phyloP scores from a whole-genome alignment of 2,888 invertebrate genomes.

The Mallateleia sp. region DNA sequence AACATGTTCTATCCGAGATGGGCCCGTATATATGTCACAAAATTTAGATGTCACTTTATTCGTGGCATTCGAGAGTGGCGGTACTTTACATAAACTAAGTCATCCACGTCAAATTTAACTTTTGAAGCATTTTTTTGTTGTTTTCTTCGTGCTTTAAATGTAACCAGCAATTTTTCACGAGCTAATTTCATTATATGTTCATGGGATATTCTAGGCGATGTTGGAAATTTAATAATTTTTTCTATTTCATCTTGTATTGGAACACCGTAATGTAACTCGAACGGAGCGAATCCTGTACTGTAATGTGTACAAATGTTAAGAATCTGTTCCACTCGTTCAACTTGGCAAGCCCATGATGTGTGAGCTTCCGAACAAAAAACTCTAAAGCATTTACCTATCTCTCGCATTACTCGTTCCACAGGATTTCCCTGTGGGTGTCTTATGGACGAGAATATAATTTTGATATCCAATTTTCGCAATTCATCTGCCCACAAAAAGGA shows the following conservation, averaged over 20 bases:
- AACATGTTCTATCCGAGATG: no score
- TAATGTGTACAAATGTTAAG: conserved; percentile 38
- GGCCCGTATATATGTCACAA: no score
- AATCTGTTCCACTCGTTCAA: not conserved
- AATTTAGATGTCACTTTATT: no score
- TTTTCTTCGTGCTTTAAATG: no score
- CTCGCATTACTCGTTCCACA: conserved; percentile 77
- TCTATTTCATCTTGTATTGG: not conserved
- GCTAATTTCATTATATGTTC: no score
- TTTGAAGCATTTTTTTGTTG: no score
- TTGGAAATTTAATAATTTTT: not conserved
- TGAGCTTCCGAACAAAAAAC: not conserved
- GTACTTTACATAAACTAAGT: no score
- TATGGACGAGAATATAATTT: not conserved
- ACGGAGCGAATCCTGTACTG: conserved; percentile 35
- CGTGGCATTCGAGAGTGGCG: no score
- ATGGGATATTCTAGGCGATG: no score
- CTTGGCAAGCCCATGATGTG: not conserved
- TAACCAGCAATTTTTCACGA: no score
- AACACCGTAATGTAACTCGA: conserved; percentile 34
- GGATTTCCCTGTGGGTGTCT: conserved; percentile 79
- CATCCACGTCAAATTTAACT: no score
- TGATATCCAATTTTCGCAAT: not conserved
- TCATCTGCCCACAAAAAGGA: no score
- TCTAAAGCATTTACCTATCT: conserved; percentile 68